Conservation (phyloP, 2,113 vertebrate genomes). For the Turnix velox region DNA sequence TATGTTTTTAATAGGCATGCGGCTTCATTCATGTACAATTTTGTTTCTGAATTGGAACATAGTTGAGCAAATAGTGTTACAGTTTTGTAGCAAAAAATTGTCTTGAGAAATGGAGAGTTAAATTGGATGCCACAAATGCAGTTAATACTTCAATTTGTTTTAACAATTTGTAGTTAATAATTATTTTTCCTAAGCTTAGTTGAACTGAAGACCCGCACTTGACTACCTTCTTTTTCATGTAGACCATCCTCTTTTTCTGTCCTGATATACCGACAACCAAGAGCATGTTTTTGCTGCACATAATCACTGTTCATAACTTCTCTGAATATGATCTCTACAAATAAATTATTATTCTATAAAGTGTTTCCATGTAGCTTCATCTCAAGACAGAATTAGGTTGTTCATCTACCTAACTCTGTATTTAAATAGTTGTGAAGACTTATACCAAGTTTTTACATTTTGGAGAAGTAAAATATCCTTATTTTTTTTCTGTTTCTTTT, state of each 20-base stretch:
- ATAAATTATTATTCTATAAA: neutral
- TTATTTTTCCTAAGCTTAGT: neutral
- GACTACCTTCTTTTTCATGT: neutral
- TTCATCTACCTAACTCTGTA: neutral
- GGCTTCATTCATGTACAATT: neutral
- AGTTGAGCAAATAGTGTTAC: neutral
- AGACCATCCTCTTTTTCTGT: neutral
- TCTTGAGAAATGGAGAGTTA: neutral
- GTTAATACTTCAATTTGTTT: too few relatives aligned
- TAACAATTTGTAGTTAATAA: neutral
- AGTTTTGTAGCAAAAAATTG: neutral
- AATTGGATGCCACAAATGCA: neutral
- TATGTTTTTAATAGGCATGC: neutral
- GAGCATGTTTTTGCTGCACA: neutral
- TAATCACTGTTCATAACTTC: neutral
- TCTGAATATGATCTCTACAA: neutral
- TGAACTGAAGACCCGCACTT: too few relatives aligned
- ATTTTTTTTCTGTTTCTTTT: neutral
- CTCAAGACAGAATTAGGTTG: neutral
- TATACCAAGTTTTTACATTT: neutral
- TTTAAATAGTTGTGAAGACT: neutral
- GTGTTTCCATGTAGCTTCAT: neutral
- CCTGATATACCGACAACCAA: neutral
- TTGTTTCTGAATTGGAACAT: neutral
- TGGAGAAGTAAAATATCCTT: neutral